These are phyloP conservation scores for Zaprionus taronus DNA, from an alignment of 1,140 invertebrate species.

Conservation along the genomic window DNA sequence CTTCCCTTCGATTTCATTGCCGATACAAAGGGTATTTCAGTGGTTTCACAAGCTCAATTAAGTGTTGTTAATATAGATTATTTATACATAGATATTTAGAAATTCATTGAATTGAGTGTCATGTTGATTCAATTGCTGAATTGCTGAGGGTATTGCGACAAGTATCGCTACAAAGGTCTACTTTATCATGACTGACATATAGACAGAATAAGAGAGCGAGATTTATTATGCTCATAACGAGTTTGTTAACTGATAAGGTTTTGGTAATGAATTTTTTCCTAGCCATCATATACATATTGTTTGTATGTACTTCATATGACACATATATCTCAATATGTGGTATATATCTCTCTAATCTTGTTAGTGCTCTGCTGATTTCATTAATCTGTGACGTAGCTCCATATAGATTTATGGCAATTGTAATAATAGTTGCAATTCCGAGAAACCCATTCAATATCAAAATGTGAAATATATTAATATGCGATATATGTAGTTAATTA, in stretches of 20 bases:
- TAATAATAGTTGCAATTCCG: background rate
- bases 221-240: slow-evolving; percentile 8
- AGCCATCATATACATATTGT: background rate
- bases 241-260: slow-evolving; percentile 3
- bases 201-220: background rate
- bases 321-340: background rate
- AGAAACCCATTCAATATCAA: background rate
- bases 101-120: slow-evolving; percentile 7
- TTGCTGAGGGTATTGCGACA: slow-evolving; percentile 1
- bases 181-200: background rate
- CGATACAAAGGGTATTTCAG: background rate
- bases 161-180: background rate
- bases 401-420: background rate
- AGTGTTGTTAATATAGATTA: slow-evolving; percentile 5
- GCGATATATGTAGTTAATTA: too few species aligned
- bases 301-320: too few species aligned
- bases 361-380: background rate
- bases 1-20: background rate
- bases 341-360: slow-evolving; percentile 1
- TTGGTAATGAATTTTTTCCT: background rate
- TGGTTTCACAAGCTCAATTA: slow-evolving; percentile 2
- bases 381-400: background rate
- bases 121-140: slow-evolving; percentile 1
- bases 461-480: too few species aligned
- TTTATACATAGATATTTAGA: slow-evolving; percentile 3